A percentile compares a stretch with the other conserved stretches of the same genome.
Conservation (phyloP, 2,797 vertebrate species). For the Gallirallus australis region DNA sequence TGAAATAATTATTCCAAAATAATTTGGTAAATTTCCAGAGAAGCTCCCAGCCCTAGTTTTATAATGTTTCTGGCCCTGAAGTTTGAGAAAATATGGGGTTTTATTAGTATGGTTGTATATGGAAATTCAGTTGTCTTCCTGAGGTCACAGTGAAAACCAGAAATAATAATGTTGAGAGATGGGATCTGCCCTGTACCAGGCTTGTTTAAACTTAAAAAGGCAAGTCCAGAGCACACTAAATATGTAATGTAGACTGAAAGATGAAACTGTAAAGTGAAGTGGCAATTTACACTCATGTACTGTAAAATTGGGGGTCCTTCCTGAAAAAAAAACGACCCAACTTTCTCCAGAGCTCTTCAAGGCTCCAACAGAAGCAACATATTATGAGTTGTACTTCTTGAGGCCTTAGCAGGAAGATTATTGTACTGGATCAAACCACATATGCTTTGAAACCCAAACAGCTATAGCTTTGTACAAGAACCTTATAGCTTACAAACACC, state of each 20-base stretch:
- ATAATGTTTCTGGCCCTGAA: background rate
- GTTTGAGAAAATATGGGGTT: background rate
- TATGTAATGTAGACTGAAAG: background rate
- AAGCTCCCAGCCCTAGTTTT: background rate
- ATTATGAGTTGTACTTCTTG: background rate
- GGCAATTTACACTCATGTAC: background rate
- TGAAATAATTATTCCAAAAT: slow-evolving; percentile 37
- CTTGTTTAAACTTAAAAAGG: slow-evolving; percentile 25
- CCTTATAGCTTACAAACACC: background rate
- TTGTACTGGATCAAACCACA: background rate
- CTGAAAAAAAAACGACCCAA: background rate
- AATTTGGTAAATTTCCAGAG: slow-evolving; percentile 37
- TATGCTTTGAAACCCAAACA: background rate
- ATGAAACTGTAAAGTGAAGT: background rate
- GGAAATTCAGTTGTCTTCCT: slow-evolving; percentile 9
- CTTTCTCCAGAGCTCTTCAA: background rate
- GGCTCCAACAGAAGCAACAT: background rate
- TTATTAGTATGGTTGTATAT: background rate
- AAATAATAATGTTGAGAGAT: background rate
- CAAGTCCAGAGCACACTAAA: background rate
- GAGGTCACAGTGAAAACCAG: slow-evolving; percentile 2
- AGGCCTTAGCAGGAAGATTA: background rate
- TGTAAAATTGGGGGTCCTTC: background rate
- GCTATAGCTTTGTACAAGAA: background rate
- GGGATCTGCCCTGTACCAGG: background rate